Base-by-base conservation (phyloP, 2,113 vertebrate genomes). In the Cromileptes altivelis region DNA sequence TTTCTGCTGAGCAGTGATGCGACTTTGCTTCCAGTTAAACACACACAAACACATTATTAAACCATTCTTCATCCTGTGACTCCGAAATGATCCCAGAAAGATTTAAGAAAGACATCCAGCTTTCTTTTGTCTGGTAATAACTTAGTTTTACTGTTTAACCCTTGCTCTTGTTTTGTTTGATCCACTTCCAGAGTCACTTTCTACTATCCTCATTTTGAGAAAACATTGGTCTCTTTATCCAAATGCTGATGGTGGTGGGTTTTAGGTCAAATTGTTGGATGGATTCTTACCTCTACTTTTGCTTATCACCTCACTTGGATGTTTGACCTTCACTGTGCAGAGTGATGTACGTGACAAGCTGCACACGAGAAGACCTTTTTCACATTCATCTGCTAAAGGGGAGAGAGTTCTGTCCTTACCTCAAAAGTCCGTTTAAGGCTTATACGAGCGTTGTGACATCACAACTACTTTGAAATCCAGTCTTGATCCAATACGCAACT, bases 21-120 rank as follows among this genome's bases (percentile, higher is more conserved):
- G 0, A 33, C 67, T 65, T 69, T 10, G 0, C 3, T 85, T 67
- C 64, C 73, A 72, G 83, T 78, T 61, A 88, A 73, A 52, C 27
- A 60, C 27, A 45, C n/a, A 1, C 49, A 69, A 21, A 74, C 65
- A 70, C 23, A 49, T 47, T 1, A 67, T 62, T 42, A 60, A 52
- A 62, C 25, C 10, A 19, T 42, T 33, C 37, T n/a, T 47, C 6
- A 76, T 30, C 11, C 0, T 14, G 0, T 27, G 21, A 40, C 40
- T 49, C 23, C 3, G 10, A 30, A 49, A 15, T 12, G 9, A 5
- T 55, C 7, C n/a, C 1, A 6, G 7, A 52, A 25, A 61, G 30
- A 10, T 52, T 45, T 13, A 13, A 42, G 56, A 42, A 27, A 70
- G 27, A 65, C 50, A 30, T 47, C 37, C 18, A 57, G 11, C 40